These are phyloP conservation scores for Heteractis magnifica DNA, from an alignment of 92 coral and sea anemone species.

Conservation along the genomic window DNA sequence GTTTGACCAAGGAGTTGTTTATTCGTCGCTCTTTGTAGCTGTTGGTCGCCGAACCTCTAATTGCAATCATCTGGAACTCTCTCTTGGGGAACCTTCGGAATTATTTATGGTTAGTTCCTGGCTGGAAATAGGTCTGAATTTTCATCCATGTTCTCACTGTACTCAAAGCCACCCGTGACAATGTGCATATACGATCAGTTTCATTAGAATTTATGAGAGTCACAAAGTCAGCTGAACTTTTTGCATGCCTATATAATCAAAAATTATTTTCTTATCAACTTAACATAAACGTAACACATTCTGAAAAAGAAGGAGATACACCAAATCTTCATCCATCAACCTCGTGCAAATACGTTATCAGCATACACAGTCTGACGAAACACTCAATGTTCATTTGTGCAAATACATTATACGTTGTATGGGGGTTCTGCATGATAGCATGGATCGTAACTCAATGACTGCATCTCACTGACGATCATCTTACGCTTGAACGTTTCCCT, in stretches of 20 bases:
- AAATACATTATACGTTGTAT: neutral
- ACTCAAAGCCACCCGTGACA: neutral
- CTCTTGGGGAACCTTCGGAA: neutral
- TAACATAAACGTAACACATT: neutral
- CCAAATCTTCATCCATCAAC: neutral
- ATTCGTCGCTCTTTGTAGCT: neutral
- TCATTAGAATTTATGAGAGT: neutral
- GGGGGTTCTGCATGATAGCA: neutral
- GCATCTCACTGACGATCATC: neutral
- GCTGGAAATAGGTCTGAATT: neutral
- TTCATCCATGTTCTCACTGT: neutral
- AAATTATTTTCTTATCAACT: neutral
- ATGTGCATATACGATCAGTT: neutral
- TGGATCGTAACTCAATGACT: neutral
- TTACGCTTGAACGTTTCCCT: neutral
- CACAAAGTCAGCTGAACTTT: constrained; percentile 12
- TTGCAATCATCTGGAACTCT: neutral
- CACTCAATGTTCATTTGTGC: too few species aligned
- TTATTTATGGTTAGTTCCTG: neutral
- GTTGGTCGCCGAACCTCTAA: neutral
- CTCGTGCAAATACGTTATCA: neutral
- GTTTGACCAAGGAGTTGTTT: neutral
- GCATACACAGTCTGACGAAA: neutral
- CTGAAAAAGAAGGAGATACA: neutral
- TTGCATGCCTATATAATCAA: constrained; percentile 21